phyloP scores from a whole-genome alignment of 2,797 vertebrate genomes.

The Acanthopagrus latus region DNA sequence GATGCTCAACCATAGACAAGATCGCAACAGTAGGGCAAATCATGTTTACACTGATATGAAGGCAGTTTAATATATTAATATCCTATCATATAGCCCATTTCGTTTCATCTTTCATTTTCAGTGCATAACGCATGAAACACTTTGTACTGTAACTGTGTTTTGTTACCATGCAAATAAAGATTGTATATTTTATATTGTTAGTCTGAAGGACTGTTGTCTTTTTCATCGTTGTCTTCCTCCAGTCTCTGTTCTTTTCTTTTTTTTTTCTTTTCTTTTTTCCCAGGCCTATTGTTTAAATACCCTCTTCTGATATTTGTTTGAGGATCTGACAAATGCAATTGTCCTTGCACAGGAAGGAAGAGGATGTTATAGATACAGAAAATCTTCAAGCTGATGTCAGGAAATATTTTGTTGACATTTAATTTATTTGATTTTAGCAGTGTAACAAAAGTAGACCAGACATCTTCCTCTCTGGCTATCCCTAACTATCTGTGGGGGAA shows the following conservation, averaged over 20 bases:
- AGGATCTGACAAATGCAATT: slow-evolving; percentile 63
- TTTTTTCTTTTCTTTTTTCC: slow-evolving; percentile 36
- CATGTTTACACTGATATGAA: too few species aligned
- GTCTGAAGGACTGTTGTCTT: too few species aligned
- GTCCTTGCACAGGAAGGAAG: slow-evolving; percentile 55
- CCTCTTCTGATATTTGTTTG: slow-evolving; percentile 17
- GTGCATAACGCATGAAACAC: too few species aligned
- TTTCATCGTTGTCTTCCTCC: too few species aligned
- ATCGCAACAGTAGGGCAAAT: too few species aligned
- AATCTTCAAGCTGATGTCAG: background rate
- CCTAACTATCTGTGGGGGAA: too few species aligned
- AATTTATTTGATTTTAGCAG: background rate
- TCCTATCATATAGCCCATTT: too few species aligned
- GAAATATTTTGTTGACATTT: background rate
- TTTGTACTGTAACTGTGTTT: too few species aligned
- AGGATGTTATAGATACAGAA: background rate
- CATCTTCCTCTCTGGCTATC: background rate
- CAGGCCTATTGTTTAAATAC: slow-evolving; percentile 1
- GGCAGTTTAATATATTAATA: too few species aligned
- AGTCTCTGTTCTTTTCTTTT: background rate
- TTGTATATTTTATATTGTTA: too few species aligned
- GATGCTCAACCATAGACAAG: background rate
- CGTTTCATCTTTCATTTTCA: too few species aligned
- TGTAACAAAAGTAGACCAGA: background rate
- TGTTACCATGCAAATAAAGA: too few species aligned